Evolutionary conservation across 2,888 invertebrate genomes (phyloP).

Genomic region (Drosophila algonquin): DNA sequence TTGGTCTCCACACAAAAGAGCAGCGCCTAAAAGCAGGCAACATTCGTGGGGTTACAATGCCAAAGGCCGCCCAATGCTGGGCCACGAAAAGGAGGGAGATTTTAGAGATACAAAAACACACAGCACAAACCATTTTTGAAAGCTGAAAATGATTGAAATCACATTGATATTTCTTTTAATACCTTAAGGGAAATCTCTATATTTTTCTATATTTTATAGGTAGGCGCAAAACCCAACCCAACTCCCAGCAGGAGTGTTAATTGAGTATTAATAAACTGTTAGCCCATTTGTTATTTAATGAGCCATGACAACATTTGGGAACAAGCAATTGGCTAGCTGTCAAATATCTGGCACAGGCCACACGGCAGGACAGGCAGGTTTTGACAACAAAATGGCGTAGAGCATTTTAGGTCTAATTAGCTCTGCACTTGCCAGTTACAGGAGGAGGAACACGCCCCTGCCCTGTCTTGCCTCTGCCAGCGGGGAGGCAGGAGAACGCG

Average conservation of each 20-base stretch:
- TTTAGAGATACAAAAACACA: background rate
- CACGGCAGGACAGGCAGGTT: conserved; percentile 31
- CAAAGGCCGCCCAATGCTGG: conserved; percentile 46
- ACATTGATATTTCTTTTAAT: background rate
- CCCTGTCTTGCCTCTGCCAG: conserved; percentile 10
- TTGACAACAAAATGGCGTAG: conserved; percentile 69
- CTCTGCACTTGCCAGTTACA: conserved; percentile 42
- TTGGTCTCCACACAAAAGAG: conserved; percentile 1
- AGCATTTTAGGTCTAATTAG: conserved; percentile 61
- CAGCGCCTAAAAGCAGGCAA: conserved; percentile 64
- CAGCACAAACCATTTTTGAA: background rate
- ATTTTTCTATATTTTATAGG: background rate
- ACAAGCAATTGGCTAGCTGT: conserved; percentile 62
- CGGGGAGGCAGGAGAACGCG: conserved; percentile 10
- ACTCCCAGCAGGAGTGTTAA: background rate
- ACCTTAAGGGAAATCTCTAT: background rate
- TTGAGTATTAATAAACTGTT: background rate
- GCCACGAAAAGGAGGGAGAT: conserved; percentile 29
- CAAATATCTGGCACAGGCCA: conserved; percentile 47
- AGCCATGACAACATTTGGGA: conserved; percentile 59
- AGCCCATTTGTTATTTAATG: conserved; percentile 63
- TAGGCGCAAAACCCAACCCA: too few relatives aligned
- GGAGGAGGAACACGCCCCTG: background rate
- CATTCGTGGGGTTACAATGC: conserved; percentile 2
- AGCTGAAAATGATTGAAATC: background rate